phyloP scores from a whole-genome alignment of 2,797 vertebrate species.

The Linurgus olivaceus region DNA sequence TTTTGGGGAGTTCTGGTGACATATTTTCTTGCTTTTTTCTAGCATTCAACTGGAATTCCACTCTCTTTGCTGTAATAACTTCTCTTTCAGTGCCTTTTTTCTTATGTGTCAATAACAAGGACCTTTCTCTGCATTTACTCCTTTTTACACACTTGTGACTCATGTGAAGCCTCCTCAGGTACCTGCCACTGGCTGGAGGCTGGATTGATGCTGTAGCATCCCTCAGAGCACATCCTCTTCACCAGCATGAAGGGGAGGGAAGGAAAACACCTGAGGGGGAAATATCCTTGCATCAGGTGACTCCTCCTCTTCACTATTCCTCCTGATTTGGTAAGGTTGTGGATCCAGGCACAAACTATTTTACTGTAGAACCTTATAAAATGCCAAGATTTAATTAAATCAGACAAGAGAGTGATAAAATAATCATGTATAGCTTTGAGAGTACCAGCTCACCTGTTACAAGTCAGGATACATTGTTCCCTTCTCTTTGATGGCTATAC shows the following conservation, averaged over 20 bases:
- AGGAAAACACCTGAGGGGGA: background rate
- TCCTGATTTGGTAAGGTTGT: background rate
- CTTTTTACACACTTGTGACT: background rate
- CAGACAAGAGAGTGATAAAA: background rate
- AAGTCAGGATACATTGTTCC: background rate
- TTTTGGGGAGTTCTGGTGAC: fast-evolving
- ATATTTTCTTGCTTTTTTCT: background rate
- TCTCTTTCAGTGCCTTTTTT: background rate
- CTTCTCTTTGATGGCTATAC: background rate
- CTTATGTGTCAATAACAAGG: background rate
- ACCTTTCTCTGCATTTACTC: background rate
- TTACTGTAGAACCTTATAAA: background rate
- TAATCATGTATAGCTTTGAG: background rate
- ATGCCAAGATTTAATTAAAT: background rate
- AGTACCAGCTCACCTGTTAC: background rate
- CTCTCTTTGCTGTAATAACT: background rate
- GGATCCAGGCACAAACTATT: background rate
- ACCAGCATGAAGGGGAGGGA: background rate
- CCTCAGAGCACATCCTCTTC: background rate
- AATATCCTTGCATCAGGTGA: background rate
- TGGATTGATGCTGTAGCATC: background rate
- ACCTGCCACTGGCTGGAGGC: background rate
- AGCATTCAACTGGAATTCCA: background rate
- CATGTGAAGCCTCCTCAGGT: background rate
- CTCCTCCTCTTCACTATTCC: background rate